These are phyloP conservation scores for Temnothorax unifasciatus DNA, from an alignment of 2,888 invertebrate genomes.

Conservation along the genomic window DNA sequence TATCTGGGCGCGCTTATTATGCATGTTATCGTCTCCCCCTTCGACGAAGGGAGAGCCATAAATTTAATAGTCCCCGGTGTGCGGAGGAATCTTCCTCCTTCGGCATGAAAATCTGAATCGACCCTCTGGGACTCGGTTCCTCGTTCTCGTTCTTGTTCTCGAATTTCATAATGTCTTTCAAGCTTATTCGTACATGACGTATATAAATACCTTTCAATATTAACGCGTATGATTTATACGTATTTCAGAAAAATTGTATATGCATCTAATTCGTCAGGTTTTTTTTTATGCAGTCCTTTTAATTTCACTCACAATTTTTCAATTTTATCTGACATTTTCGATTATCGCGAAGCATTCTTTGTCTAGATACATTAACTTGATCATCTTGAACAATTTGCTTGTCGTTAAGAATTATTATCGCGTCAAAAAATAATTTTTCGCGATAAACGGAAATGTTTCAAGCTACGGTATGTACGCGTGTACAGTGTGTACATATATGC, in stretches of 20 bases:
- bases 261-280: neutral
- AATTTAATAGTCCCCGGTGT: conserved; percentile 76
- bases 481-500: too few relatives aligned
- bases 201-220: neutral
- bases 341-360: conserved; percentile 1
- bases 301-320: neutral
- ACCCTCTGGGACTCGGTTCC: conserved; percentile 63
- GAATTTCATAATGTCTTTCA: conserved; percentile 10
- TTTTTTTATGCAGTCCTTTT: neutral
- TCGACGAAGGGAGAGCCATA: conserved; percentile 77
- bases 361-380: conserved; percentile 8
- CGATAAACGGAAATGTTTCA: conserved; percentile 4
- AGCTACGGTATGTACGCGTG: neutral
- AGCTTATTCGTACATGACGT: neutral
- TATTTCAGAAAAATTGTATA: neutral
- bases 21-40: conserved; percentile 77
- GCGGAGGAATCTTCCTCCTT: conserved; percentile 60
- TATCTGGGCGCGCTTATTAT: conserved; percentile 79
- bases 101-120: conserved; percentile 68
- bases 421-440: conserved; percentile 38
- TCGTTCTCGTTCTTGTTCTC: conserved; percentile 22
- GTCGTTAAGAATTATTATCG: neutral
- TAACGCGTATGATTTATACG: neutral
- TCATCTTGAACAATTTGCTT: conserved; percentile 10
- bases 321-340: neutral